phyloP scores from a whole-genome alignment of 1,140 invertebrate species.

The Elysia chlorotica region DNA sequence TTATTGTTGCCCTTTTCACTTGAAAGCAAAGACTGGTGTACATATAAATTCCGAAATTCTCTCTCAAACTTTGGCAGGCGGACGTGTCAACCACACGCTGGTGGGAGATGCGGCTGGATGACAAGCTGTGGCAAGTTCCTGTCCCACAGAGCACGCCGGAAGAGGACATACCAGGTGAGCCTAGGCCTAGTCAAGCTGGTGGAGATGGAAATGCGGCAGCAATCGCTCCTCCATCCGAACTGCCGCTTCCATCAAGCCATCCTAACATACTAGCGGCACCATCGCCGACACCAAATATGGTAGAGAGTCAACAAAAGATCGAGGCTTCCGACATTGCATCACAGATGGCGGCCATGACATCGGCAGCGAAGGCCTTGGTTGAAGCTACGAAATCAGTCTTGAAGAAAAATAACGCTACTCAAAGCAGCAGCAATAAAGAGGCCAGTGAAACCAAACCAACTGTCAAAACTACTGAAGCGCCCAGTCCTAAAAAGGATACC shows the following conservation, averaged over 20 bases:
- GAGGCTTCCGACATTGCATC: no score
- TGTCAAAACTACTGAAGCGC: no score
- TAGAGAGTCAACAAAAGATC: not conserved
- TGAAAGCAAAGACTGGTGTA: no score
- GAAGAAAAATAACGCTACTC: not conserved
- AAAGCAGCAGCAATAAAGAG: not conserved
- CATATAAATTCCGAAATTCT: no score
- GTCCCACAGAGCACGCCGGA: not conserved
- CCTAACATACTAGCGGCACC: not conserved
- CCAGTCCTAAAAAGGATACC: no score
- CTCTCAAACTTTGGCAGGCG: no score
- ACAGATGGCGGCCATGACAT: not conserved
- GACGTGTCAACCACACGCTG: not conserved
- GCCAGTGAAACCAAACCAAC: not conserved
- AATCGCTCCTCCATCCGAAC: not conserved
- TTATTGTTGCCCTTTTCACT: no score
- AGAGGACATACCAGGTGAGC: not conserved
- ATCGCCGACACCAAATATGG: not conserved
- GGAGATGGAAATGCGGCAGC: not conserved
- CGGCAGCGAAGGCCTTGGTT: not conserved
- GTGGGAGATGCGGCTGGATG: conserved; percentile 14
- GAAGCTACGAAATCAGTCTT: not conserved
- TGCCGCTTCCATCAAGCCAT: not conserved
- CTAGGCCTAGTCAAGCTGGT: not conserved
- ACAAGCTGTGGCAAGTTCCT: conserved; percentile 3